These are phyloP conservation scores for Dioctria linearis DNA, from an alignment of 2,888 invertebrate species.

Conservation along the genomic window DNA sequence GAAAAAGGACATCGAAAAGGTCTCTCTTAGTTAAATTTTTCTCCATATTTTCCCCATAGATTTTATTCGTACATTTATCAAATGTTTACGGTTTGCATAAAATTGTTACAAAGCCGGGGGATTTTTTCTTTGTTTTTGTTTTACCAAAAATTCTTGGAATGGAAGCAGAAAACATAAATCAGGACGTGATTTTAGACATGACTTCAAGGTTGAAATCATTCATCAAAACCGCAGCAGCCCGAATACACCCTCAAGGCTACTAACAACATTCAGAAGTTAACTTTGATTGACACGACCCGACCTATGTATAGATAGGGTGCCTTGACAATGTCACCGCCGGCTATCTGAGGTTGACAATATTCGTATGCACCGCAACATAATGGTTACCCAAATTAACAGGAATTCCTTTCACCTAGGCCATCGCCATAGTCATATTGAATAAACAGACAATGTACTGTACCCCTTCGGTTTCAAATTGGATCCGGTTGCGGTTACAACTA, in stretches of 20 bases:
- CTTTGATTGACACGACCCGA: conserved; percentile 40
- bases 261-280: conserved; percentile 1
- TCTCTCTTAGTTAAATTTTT: background rate
- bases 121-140: too few relatives aligned
- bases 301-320: conserved; percentile 3
- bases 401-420: conserved; percentile 29
- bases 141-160: background rate
- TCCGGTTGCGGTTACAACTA: conserved; percentile 40
- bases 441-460: background rate
- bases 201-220: conserved; percentile 11
- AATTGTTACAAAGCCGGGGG: too few relatives aligned
- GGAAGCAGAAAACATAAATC: conserved; percentile 20
- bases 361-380: conserved; percentile 44
- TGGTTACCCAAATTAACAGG: conserved; percentile 49
- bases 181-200: conserved; percentile 10
- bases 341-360: conserved; percentile 34
- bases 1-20: background rate
- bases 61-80: too few relatives aligned
- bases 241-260: conserved; percentile 3
- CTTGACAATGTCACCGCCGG: conserved; percentile 7
- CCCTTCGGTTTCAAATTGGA: background rate
- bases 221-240: conserved; percentile 30
- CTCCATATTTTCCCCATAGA: background rate
- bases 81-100: background rate
- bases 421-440: background rate